phyloP scores from a whole-genome alignment of 2,888 invertebrate genomes.

The Saturnia pavonia region DNA sequence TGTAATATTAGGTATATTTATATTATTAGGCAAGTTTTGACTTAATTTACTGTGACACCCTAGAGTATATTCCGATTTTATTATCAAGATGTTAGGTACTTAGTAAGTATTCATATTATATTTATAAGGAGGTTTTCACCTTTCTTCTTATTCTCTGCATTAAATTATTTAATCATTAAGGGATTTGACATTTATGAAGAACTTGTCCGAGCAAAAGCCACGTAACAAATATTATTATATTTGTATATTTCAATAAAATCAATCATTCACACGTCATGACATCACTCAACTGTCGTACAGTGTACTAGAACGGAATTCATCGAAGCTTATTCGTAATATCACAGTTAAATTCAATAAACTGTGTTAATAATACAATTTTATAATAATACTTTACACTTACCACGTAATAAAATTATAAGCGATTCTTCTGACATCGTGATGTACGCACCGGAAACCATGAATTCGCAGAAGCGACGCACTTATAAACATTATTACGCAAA shows the following conservation, averaged over 20 bases:
- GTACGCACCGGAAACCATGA: conserved; percentile 58
- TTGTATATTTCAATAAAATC: neutral
- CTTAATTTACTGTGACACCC: neutral
- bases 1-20: neutral
- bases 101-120: too few relatives aligned
- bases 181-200: neutral
- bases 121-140: too few relatives aligned
- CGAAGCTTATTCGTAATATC: neutral
- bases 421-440: neutral
- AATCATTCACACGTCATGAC: too few relatives aligned
- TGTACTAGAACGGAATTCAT: neutral
- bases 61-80: neutral
- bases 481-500: conserved; percentile 62
- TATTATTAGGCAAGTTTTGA: neutral
- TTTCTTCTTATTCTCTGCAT: too few relatives aligned
- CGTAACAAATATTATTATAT: neutral
- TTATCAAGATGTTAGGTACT: too few relatives aligned
- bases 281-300: neutral
- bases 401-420: conserved; percentile 35
- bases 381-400: conserved; percentile 20
- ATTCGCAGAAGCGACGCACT: conserved; percentile 59
- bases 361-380: neutral
- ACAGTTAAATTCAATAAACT: neutral
- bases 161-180: too few relatives aligned
- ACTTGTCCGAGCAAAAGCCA: neutral